A percentile compares a stretch with the other conserved stretches of the same genome.
Conservation (phyloP, 2,888 invertebrate species). For the Parnassius glacialis region DNA sequence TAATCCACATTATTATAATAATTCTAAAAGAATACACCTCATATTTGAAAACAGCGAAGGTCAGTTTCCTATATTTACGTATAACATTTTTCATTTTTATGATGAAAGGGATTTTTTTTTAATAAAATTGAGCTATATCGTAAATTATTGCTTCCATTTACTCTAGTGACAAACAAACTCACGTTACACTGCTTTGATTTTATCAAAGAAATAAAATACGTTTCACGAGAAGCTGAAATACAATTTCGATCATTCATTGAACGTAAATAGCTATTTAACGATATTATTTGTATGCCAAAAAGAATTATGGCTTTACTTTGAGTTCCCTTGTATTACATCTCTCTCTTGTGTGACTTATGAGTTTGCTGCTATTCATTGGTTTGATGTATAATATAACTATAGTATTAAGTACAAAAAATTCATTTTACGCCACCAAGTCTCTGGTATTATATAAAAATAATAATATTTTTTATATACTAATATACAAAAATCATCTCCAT, state of each 20-base stretch:
- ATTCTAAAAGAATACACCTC: too few species aligned
- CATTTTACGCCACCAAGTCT: too few species aligned
- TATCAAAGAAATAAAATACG: constrained; percentile 9
- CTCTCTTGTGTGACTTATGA: constrained; percentile 20
- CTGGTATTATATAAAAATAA: too few species aligned
- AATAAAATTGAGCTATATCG: not conserved
- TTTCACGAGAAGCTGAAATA: constrained; percentile 11
- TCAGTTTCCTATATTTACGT: too few species aligned
- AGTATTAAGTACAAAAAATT: too few species aligned
- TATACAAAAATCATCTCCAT: too few species aligned
- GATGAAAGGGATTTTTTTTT: not conserved
- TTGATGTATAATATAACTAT: not conserved
- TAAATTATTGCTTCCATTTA: constrained; percentile 1
- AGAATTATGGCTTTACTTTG: constrained; percentile 17
- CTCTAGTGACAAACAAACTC: constrained; percentile 7
- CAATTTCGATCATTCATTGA: constrained; percentile 19
- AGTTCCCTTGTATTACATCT: constrained; percentile 13
- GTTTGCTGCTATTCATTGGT: constrained; percentile 11
- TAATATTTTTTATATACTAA: too few species aligned
- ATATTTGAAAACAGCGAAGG: too few species aligned
- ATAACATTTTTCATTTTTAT: too few species aligned
- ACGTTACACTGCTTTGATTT: constrained; percentile 2
- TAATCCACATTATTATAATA: too few species aligned
- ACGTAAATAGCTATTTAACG: constrained; percentile 25
- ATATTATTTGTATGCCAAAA: constrained; percentile 20